Evolutionary conservation across 2,797 vertebrate species (phyloP), one percentile per base, ranked within the genome.

Genomic region (Gambelia wislizenii): DNA sequence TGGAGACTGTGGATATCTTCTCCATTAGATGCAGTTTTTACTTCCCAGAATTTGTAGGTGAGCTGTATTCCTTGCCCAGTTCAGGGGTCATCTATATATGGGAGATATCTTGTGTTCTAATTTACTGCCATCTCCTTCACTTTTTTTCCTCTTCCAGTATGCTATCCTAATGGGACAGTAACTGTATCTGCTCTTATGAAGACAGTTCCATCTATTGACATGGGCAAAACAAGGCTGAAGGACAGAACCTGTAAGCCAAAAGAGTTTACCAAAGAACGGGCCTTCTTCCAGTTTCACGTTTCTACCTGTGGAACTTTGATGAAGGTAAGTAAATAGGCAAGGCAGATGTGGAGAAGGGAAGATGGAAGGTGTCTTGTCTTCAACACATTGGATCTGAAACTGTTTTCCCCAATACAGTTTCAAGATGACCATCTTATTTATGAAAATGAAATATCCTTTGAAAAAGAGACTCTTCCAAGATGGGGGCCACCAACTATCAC

Each of bases 381-480:
- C 89, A 78, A 33, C 82, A 84, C n/a, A 89, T 72, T 54, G 12
- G 10, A 27, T 82, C 87, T 93, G 85, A 91, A 92, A 94, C 44
- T 25, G 88, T 92, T 91, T 84, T 87, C 25, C 87, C 91, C 78
- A 86, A 39, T 87, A 85, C 91, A 95, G 97, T 93, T 95, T 85
- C 95, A 97, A 91, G 97, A 87, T 6, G 95, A 95, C n/a, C 89
- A 93, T 33, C 94, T 98, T 81, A 94, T 94, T 0, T 98, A 98
- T 85, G 93, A 97, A 95, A 98, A 98, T 77, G 96, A 98, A 94
- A 96, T 98, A 20, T 92, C 93, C 86, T 97, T 95, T 86, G 89
- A 80, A 77, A 97, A 96, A 89, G 97, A 97, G 56, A 94, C 91
- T 70, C 96, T 97, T 49, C 95, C 96, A 82, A 39, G n/a, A 80